Conservation (phyloP, 2,113 vertebrate species). For the Urocitellus parryii region DNA sequence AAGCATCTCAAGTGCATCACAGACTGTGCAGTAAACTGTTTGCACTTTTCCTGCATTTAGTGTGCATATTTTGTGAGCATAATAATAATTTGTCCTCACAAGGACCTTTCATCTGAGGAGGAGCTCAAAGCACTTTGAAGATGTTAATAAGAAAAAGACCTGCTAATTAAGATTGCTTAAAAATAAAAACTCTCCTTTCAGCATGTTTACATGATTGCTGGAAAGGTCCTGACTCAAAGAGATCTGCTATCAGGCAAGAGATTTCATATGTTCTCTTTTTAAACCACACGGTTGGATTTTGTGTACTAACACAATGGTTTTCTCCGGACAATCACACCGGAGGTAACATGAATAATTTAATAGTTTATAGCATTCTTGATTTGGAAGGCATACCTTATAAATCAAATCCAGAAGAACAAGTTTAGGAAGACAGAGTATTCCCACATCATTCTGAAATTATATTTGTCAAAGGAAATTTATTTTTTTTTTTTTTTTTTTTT, state of each 20-base stretch:
- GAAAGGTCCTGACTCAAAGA: constrained; percentile 55
- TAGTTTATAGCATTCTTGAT: not conserved
- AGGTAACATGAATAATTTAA: constrained; percentile 28
- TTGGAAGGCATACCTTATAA: not conserved
- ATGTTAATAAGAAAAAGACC: constrained; percentile 77
- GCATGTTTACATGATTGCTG: constrained; percentile 38
- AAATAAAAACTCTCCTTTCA: constrained; percentile 70
- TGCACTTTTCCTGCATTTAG: constrained; percentile 73
- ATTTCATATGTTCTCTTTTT: constrained; percentile 28
- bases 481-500: too few relatives aligned
- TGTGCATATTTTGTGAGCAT: constrained; percentile 69
- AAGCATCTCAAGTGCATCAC: constrained; percentile 62
- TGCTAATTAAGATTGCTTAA: constrained; percentile 76
- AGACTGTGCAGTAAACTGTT: constrained; percentile 43
- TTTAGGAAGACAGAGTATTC: constrained; percentile 23
- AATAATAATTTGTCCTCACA: constrained; percentile 78
- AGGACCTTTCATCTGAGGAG: constrained; percentile 76
- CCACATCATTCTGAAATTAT: not conserved
- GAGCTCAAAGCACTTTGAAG: constrained; percentile 80
- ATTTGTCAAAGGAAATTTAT: constrained; percentile 50
- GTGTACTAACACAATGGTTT: constrained; percentile 30
- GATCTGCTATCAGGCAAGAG: constrained; percentile 47
- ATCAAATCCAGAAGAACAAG: not conserved
- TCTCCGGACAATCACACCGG: constrained; percentile 1
- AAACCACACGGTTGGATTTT: constrained; percentile 26